Evolutionary conservation across 2,113 vertebrate genomes (phyloP).

Genomic region (Zootoca vivipara): DNA sequence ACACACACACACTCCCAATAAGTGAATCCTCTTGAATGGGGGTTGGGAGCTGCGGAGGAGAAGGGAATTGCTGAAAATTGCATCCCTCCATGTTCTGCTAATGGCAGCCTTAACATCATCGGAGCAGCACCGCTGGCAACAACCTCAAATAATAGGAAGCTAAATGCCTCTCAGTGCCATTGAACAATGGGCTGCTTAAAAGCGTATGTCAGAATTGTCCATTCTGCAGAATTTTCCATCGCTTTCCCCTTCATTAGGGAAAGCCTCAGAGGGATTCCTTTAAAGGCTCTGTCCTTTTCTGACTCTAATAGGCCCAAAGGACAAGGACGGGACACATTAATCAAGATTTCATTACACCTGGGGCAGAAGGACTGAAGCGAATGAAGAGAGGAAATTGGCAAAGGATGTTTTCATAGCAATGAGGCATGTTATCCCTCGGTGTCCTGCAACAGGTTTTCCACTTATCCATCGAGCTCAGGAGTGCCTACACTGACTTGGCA

Average conservation of each 20-base stretch:
- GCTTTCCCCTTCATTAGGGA: constrained; percentile 13
- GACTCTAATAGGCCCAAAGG: constrained; percentile 13
- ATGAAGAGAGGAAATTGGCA: background rate
- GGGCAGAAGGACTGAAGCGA: background rate
- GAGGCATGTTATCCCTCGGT: background rate
- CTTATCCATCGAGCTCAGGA: too few species aligned
- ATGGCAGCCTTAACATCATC: too few species aligned
- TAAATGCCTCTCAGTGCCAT: background rate
- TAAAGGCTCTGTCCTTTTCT: constrained; percentile 25
- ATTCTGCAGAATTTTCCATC: constrained; percentile 1
- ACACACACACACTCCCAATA: too few species aligned
- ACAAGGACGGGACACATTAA: constrained; percentile 15
- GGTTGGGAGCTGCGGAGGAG: too few species aligned
- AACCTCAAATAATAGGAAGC: background rate
- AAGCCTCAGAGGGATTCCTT: constrained; percentile 17
- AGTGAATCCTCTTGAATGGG: too few species aligned
- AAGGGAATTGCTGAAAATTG: too few species aligned
- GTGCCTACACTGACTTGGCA: too few species aligned
- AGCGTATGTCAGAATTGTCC: background rate
- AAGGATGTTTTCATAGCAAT: background rate
- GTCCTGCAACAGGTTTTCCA: background rate
- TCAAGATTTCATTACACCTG: constrained; percentile 17
- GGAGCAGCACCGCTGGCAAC: too few species aligned
- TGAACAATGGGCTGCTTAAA: background rate
- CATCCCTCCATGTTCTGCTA: too few species aligned